Conservation (phyloP, 2,797 vertebrate genomes). For the Eospalax fontanierii region DNA sequence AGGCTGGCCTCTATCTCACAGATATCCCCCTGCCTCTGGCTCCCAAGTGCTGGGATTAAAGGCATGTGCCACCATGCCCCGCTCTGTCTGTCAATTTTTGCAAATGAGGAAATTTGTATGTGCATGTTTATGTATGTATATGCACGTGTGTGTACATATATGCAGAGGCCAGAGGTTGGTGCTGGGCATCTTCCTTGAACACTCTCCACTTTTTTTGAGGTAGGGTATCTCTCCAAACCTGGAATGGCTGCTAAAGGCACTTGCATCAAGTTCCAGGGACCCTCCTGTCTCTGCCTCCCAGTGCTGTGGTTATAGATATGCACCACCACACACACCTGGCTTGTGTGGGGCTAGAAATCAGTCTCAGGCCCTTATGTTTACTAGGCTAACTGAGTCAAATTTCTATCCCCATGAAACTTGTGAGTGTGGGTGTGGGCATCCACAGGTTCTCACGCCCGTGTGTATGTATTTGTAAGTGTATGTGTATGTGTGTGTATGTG, state of each 20-base stretch:
- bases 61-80: no score
- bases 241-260: background rate
- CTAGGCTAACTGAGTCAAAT: background rate
- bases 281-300: background rate
- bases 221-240: background rate
- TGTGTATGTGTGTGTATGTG: background rate
- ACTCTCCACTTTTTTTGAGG: background rate
- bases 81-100: background rate
- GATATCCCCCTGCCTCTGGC: no score
- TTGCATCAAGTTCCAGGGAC: background rate
- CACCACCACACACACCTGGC: background rate
- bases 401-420: background rate
- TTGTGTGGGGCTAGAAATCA: background rate
- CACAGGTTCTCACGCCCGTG: background rate
- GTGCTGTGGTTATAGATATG: no score
- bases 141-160: background rate
- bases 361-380: background rate
- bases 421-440: background rate
- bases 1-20: no score
- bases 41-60: no score
- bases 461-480: background rate
- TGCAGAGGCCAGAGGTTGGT: background rate
- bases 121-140: background rate
- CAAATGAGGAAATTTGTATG: background rate
- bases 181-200: background rate